phyloP scores from a whole-genome alignment of 2,797 vertebrate genomes.

The Momotus momota region DNA sequence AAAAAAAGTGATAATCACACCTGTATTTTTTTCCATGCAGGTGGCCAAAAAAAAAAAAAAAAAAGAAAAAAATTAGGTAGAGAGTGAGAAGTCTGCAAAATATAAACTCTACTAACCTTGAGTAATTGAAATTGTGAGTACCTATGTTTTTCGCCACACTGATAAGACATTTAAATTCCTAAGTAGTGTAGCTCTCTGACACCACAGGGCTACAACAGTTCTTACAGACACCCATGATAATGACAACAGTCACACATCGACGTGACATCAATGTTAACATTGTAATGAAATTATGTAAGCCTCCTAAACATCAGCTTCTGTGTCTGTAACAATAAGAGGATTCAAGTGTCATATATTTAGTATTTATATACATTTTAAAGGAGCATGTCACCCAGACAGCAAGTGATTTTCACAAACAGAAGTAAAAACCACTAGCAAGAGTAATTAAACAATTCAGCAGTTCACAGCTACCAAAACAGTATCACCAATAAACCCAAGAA shows the following conservation, averaged over 20 bases:
- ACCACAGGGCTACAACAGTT: background rate
- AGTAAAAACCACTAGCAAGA: background rate
- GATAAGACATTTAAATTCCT: background rate
- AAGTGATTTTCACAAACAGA: background rate
- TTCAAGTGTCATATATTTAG: background rate
- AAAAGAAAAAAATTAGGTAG: background rate
- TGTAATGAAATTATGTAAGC: background rate
- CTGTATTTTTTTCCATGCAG: background rate
- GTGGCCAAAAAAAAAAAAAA: background rate
- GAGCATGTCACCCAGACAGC: background rate
- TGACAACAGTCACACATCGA: background rate
- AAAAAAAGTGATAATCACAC: background rate
- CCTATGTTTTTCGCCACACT: background rate
- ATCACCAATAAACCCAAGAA: background rate
- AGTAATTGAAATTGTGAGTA: background rate
- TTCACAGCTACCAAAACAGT: background rate
- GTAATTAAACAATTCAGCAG: background rate
- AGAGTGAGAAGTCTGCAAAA: background rate
- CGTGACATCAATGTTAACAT: background rate
- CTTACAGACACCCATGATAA: background rate
- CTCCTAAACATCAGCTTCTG: background rate
- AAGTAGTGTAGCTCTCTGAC: background rate
- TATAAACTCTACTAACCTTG: background rate
- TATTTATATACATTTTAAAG: background rate
- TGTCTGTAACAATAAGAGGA: background rate